phyloP scores from a whole-genome alignment of 2,888 invertebrate species.

The Anodontia alba region DNA sequence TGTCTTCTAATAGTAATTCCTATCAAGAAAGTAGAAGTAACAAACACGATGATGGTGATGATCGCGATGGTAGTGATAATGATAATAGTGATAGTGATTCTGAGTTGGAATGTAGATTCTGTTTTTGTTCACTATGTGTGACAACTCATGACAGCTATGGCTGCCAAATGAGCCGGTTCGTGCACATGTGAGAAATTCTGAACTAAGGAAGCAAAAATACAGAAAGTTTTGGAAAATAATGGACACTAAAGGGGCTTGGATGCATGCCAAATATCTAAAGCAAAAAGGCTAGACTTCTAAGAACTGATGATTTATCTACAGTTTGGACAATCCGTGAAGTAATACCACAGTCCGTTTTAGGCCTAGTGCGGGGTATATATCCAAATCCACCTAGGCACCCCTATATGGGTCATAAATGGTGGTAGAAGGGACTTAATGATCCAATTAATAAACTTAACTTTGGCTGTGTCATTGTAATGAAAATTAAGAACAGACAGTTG shows the following conservation, averaged over 20 bases:
- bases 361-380: background rate
- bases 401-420: background rate
- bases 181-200: background rate
- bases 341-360: background rate
- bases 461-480: too few relatives aligned
- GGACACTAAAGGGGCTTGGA: background rate
- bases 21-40: too few relatives aligned
- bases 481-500: too few relatives aligned
- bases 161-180: background rate
- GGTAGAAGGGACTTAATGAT: too few relatives aligned
- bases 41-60: background rate
- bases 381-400: background rate
- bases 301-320: background rate
- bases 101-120: background rate
- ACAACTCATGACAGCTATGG: background rate
- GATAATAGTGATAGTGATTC: background rate
- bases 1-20: too few relatives aligned
- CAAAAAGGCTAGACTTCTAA: background rate
- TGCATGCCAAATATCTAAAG: background rate
- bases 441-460: too few relatives aligned
- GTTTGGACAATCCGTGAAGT: background rate
- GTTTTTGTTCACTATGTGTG: background rate
- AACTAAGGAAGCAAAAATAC: background rate
- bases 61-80: background rate
- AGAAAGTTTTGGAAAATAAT: background rate